Percentiles rank a stretch among this genome's conserved stretches.
Conservation (phyloP, 2,113 vertebrate species). For the Pleuronectes platessa region DNA sequence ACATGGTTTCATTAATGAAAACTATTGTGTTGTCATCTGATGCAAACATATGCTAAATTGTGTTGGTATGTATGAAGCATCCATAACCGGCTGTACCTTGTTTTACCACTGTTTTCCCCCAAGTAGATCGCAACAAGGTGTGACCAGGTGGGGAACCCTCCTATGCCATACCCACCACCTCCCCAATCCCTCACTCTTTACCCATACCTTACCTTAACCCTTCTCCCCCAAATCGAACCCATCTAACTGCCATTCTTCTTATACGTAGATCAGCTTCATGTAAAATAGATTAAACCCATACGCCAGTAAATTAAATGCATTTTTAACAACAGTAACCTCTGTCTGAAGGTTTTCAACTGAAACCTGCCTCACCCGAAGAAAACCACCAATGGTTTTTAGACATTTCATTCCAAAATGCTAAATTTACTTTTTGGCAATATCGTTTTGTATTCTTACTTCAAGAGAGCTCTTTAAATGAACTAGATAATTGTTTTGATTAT, state of each 20-base stretch:
- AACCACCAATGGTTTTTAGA: background rate
- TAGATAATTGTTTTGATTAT: background rate
- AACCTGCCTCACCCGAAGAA: conserved; percentile 34
- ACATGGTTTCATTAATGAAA: conserved; percentile 6
- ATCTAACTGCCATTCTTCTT: conserved; percentile 43
- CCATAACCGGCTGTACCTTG: conserved; percentile 80
- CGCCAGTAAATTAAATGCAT: conserved; percentile 20
- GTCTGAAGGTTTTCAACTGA: conserved; percentile 73
- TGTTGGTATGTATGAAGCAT: conserved; percentile 72
- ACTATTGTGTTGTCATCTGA: conserved; percentile 51
- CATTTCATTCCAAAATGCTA: conserved; percentile 4
- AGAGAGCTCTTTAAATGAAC: background rate
- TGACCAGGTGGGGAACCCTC: conserved; percentile 84
- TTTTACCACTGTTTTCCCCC: conserved; percentile 81
- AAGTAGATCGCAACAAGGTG: conserved; percentile 85
- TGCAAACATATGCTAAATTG: conserved; percentile 64
- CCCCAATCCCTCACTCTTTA: conserved; percentile 25
- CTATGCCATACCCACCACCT: conserved; percentile 36
- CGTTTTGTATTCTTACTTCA: background rate
- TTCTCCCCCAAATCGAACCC: background rate
- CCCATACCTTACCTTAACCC: conserved; percentile 31
- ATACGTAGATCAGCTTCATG: conserved; percentile 56
- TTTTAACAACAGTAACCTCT: conserved; percentile 49
- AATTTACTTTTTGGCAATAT: background rate
- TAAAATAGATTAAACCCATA: conserved; percentile 13